Conservation (phyloP, 2,888 invertebrate species). For the Lasioglossum lativentre region DNA sequence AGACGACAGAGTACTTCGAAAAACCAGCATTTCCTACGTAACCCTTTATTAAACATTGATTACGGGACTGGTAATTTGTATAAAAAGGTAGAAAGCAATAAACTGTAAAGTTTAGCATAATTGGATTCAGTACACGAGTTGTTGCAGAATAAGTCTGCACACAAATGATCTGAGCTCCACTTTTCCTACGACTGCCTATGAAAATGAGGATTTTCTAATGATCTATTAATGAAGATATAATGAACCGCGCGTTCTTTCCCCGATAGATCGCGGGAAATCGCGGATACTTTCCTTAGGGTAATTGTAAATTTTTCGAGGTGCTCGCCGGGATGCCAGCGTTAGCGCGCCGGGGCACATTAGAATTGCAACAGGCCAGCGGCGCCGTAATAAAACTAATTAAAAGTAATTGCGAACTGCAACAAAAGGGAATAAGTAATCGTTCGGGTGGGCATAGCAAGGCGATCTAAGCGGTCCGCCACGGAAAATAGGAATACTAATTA, state of each 20-base stretch:
- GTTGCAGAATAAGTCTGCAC: background rate
- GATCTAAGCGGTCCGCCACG: background rate
- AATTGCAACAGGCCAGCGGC: background rate
- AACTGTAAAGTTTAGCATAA: background rate
- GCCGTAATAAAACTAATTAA: conserved; percentile 32
- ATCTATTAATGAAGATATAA: background rate
- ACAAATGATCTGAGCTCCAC: background rate
- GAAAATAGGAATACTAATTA: conserved; percentile 7
- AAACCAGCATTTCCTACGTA: too few species aligned
- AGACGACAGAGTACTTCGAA: background rate
- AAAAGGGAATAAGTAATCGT: conserved; percentile 19
- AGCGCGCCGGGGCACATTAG: background rate
- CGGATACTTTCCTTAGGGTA: background rate
- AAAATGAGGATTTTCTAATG: background rate
- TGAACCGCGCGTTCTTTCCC: background rate
- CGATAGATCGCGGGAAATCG: background rate
- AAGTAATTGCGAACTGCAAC: conserved; percentile 36
- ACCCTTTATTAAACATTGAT: background rate
- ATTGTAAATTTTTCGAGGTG: background rate
- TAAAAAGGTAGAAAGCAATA: background rate
- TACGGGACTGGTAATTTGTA: background rate
- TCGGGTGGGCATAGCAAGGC: background rate
- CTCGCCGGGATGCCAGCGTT: background rate
- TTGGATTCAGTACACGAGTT: background rate
- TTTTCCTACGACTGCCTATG: background rate